phyloP scores from a whole-genome alignment of 2,797 vertebrate genomes.

The Sternarchorhynchus goeldii region DNA sequence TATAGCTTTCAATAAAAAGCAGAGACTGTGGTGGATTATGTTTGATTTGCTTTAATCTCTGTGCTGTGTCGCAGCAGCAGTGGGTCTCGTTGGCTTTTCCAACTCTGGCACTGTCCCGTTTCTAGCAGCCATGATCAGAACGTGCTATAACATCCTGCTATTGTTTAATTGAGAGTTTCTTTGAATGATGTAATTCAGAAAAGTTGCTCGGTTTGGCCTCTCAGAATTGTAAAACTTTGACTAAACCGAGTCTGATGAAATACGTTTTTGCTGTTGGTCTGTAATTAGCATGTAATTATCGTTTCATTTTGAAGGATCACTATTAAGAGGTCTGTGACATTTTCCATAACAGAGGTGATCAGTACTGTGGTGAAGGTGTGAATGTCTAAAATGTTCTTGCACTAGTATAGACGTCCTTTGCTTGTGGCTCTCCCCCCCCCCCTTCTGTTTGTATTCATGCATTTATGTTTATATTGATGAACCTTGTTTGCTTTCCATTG shows the following conservation, averaged over 20 bases:
- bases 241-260: no score
- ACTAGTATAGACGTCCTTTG: neutral
- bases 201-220: neutral
- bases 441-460: neutral
- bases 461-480: no score
- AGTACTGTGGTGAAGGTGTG: neutral
- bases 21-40: neutral
- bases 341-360: neutral
- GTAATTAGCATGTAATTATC: neutral
- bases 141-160: conserved; percentile 25
- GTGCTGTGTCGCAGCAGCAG: neutral
- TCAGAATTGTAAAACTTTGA: no score
- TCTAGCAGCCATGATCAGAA: conserved; percentile 31
- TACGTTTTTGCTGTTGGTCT: no score
- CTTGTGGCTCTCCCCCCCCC: neutral
- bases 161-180: conserved; percentile 32
- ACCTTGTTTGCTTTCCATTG: neutral
- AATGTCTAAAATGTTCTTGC: neutral
- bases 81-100: conserved; percentile 28
- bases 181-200: neutral
- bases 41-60: neutral
- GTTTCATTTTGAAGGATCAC: neutral
- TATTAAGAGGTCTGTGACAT: neutral
- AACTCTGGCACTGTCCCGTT: conserved; percentile 36
- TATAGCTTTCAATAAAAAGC: neutral